Evolutionary conservation across 2,797 vertebrate genomes (phyloP).

Genomic region (Lateolabrax maculatus): DNA sequence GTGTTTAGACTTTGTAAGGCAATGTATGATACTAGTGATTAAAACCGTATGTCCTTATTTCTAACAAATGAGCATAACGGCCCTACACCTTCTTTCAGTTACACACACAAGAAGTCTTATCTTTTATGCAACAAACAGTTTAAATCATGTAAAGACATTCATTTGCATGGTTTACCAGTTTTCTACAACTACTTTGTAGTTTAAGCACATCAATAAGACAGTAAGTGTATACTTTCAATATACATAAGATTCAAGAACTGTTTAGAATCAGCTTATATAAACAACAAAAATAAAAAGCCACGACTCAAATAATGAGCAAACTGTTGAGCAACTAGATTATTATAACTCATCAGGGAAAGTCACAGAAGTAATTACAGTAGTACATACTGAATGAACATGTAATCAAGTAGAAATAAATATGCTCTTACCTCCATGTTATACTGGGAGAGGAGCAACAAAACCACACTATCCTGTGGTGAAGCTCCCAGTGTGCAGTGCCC

Average conservation of each 20-base stretch:
- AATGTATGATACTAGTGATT: background rate
- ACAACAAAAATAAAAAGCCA: background rate
- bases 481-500: background rate
- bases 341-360: background rate
- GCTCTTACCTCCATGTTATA: slow-evolving; percentile 77
- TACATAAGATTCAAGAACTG: background rate
- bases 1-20: background rate
- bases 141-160: background rate
- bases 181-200: background rate
- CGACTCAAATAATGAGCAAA: background rate
- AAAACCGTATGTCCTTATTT: background rate
- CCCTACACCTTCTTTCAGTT: background rate
- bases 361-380: background rate
- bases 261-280: background rate
- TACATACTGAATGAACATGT: background rate
- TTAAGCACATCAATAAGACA: background rate
- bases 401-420: slow-evolving; percentile 2
- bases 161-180: background rate
- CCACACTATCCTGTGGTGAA: background rate
- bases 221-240: background rate
- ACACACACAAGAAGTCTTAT: background rate
- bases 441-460: slow-evolving; percentile 15
- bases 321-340: background rate
- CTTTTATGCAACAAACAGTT: background rate
- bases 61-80: background rate